phyloP scores from a whole-genome alignment of 2,888 invertebrate species.

The Ennomos erosarius region DNA sequence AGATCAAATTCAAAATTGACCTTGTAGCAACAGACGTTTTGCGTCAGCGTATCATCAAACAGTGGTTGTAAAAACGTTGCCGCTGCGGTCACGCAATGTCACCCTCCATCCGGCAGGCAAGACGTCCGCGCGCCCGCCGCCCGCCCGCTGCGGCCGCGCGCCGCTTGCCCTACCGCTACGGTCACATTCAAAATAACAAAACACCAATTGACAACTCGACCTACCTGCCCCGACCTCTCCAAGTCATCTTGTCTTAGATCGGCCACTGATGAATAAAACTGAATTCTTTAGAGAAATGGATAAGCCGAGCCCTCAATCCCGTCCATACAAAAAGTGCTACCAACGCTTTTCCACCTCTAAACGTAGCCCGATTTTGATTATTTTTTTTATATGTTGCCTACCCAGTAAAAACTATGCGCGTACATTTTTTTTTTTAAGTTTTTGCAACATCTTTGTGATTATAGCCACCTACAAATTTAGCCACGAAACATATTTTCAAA shows the following conservation, averaged over 20 bases:
- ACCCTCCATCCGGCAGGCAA: constrained; percentile 75
- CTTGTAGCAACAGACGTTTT: constrained; percentile 66
- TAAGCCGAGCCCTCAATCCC: too few species aligned
- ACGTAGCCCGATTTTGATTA: too few species aligned
- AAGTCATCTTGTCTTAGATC: constrained; percentile 48
- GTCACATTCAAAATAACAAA: constrained; percentile 71
- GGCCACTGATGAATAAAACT: constrained; percentile 33
- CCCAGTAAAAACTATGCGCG: too few species aligned
- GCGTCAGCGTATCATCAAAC: constrained; percentile 73
- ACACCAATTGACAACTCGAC: constrained; percentile 65
- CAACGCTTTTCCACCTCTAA: too few species aligned
- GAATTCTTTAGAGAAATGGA: too few species aligned
- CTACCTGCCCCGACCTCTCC: constrained; percentile 60
- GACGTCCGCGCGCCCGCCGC: constrained; percentile 52
- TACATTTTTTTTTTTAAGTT: too few species aligned
- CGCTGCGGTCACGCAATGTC: constrained; percentile 78
- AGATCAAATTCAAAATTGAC: constrained; percentile 55
- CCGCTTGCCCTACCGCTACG: constrained; percentile 37
- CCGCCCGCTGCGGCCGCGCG: constrained; percentile 40
- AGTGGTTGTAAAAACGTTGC: constrained; percentile 63
- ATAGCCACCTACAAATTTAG: too few species aligned
- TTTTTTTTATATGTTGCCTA: too few species aligned
- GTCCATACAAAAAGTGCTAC: too few species aligned
- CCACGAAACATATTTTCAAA: too few species aligned
- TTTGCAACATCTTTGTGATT: too few species aligned